phyloP scores from a whole-genome alignment of 2,113 vertebrate genomes.

The Martes martes region DNA sequence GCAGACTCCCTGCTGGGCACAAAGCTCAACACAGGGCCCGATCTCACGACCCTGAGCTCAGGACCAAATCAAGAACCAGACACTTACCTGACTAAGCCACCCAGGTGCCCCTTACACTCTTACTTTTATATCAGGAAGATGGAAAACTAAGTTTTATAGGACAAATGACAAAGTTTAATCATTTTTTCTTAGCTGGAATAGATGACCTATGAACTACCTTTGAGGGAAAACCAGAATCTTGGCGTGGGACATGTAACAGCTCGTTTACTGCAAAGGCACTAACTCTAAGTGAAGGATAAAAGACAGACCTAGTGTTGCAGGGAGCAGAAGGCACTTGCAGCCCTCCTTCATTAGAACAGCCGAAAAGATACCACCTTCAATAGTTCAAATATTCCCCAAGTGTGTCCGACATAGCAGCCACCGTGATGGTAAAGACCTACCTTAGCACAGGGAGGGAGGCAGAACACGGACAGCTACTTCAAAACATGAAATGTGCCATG shows the following conservation, averaged over 20 bases:
- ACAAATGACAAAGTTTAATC: not conserved
- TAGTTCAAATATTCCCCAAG: not conserved
- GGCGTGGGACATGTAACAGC: accelerated
- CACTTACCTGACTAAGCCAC: not conserved
- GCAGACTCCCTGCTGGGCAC: not conserved
- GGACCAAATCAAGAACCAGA: not conserved
- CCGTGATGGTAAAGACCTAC: not conserved
- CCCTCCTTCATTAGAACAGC: not conserved
- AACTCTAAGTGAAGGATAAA: no score
- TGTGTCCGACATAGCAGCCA: not conserved
- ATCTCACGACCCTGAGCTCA: not conserved
- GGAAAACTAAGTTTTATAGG: not conserved
- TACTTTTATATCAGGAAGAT: not conserved
- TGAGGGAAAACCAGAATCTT: not conserved
- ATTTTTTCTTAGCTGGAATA: not conserved
- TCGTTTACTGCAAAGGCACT: not conserved
- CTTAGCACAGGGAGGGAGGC: not conserved
- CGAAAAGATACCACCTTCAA: accelerated
- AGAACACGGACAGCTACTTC: not conserved
- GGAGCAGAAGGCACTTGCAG: not conserved
- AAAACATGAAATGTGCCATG: not conserved
- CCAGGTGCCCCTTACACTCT: not conserved
- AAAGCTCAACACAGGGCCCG: not conserved
- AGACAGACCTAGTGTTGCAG: not conserved
- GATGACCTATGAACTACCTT: not conserved